Percentiles rank a stretch among this genome's conserved stretches.
Conservation (phyloP, 2,797 vertebrate species). For the Sebastes wilsoni region DNA sequence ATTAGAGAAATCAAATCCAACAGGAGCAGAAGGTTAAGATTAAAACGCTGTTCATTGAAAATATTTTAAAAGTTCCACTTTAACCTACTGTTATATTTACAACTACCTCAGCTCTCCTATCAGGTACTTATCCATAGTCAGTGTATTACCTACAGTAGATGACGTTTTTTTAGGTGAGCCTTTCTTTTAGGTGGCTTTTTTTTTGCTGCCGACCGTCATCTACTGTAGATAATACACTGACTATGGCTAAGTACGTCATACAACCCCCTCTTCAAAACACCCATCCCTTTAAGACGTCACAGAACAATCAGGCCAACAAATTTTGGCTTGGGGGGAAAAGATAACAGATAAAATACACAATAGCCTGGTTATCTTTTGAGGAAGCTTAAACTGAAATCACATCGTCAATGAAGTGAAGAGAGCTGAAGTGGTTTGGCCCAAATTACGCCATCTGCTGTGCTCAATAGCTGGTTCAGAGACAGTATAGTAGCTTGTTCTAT, state of each 20-base stretch:
- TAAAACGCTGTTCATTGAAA: not conserved
- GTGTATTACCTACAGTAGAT: too few species aligned
- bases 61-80: slow-evolving; percentile 16
- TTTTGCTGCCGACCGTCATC: too few species aligned
- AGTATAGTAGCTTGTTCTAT: not conserved
- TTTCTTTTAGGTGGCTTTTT: too few species aligned
- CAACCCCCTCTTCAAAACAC: too few species aligned
- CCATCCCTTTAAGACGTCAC: not conserved
- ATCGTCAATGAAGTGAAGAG: not conserved
- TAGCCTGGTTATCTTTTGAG: not conserved
- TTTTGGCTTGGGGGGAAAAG: not conserved
- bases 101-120: not conserved
- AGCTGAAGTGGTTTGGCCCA: not conserved
- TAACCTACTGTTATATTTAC: not conserved
- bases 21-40: slow-evolving; percentile 3
- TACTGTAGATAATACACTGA: too few species aligned
- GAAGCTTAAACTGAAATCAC: not conserved
- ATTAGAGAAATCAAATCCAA: not conserved
- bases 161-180: too few species aligned
- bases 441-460: not conserved
- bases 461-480: not conserved
- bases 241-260: too few species aligned
- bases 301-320: not conserved
- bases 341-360: not conserved
- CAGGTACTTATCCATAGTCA: not conserved